phyloP scores from a whole-genome alignment of 1,140 invertebrate genomes.

The Papilio polyxenes region DNA sequence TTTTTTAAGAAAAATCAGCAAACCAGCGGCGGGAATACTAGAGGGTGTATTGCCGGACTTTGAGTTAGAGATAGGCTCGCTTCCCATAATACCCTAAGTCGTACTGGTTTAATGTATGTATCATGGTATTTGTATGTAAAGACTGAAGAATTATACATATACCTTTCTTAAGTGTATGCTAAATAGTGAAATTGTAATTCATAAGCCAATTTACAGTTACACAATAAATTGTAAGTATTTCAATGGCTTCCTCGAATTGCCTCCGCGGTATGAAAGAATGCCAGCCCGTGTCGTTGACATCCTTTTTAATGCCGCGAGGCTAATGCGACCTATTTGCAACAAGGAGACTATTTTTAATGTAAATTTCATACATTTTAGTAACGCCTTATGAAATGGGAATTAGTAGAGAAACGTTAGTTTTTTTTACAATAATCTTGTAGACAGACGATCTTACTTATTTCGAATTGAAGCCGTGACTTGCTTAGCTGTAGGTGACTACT shows the following conservation, averaged over 20 bases:
- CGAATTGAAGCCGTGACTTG: background rate
- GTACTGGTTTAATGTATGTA: background rate
- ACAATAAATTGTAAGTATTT: background rate
- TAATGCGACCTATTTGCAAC: constrained; percentile 15
- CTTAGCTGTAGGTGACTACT: too few relatives aligned
- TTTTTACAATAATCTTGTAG: background rate
- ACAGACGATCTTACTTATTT: background rate
- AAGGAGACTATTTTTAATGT: constrained; percentile 18
- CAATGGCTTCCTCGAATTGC: background rate
- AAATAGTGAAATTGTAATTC: background rate
- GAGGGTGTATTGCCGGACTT: too few relatives aligned
- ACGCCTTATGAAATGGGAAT: background rate
- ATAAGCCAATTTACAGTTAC: background rate
- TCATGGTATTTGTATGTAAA: background rate
- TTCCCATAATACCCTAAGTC: too few relatives aligned
- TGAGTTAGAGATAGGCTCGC: background rate
- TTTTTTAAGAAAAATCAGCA: too few relatives aligned
- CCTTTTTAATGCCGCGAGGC: constrained; percentile 21
- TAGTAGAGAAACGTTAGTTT: too few relatives aligned
- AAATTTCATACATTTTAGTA: background rate
- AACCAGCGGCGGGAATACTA: too few relatives aligned
- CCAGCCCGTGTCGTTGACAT: constrained; percentile 11
- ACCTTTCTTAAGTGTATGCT: background rate
- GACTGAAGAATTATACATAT: background rate
- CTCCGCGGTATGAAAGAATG: background rate